Base-by-base conservation (phyloP, 1,140 invertebrate genomes). In the Scaptodrosophila lebanonensis region DNA sequence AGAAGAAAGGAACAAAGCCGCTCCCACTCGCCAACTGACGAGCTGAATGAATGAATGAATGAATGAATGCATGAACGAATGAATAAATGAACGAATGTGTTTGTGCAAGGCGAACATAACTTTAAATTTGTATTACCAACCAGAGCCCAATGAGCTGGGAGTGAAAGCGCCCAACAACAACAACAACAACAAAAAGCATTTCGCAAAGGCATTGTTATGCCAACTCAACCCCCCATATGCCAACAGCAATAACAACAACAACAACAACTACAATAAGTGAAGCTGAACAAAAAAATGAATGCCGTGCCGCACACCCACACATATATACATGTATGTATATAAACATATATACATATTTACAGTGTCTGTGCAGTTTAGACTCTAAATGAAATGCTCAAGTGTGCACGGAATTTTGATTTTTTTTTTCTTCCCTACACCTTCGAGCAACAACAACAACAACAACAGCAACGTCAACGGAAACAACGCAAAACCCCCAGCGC, bases 351-450 rank as follows among this genome's bases (percentile, higher is more conserved):
- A 25, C 54, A 59, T 3, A 47, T 47, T 15, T 36, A 25, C 51
- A 44, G 35, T 51, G 20, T 32, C 60, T 42, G 20, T 63, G 65
- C 47, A 66, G 59, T 66, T 67, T 70, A 75, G 52, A 52, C 48
- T 70, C 69, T 57, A 82, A 85, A 85, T 85, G 83, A 85, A 85
- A 85, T 83, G 77, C 73, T 79, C 66, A 72, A 85, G 75, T 85
- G 83, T 85, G 83, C 83, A 66, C 57, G 62, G 83, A 85, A 85
- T 85, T 85, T 85, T 85, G 83, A 85, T 85, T 85, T 83, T 63
- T 52, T n/a, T n/a, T n/a, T n/a, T n/a, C n/a, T n/a, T n/a, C n/a
- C 13, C 30, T n/a, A 8, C 15, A 11, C 8, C 15, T 49, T 39
- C 22, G 11, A 30, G 22, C 13, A 12, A 12, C 36, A 13, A 8